phyloP scores from a whole-genome alignment of 2,797 vertebrate genomes.

The Limnodromus scolopaceus region DNA sequence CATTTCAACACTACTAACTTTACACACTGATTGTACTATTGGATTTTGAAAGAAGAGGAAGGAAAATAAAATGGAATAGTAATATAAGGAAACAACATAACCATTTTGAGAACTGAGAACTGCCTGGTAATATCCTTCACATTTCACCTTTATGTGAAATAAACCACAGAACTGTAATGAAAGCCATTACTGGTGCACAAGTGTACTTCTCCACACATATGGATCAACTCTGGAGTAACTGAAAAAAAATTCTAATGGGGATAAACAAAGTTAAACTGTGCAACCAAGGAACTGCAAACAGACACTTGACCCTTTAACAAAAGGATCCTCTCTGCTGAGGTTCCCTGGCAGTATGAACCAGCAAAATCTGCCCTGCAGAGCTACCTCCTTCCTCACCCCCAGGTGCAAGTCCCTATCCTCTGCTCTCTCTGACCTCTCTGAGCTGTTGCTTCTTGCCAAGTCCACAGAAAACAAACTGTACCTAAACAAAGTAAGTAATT shows the following conservation, averaged over 20 bases:
- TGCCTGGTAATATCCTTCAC: constrained; percentile 9
- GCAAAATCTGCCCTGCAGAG: not conserved
- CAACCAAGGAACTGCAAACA: not conserved
- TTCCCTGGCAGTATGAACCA: not conserved
- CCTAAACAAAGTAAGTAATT: not conserved
- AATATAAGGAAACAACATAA: not conserved
- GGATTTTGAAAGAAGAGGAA: constrained; percentile 38
- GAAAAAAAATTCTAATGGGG: not conserved
- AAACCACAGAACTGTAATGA: constrained; percentile 32
- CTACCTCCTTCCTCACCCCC: not conserved
- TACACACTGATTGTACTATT: not conserved
- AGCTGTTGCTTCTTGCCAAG: not conserved
- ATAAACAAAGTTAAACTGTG: not conserved
- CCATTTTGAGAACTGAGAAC: not conserved
- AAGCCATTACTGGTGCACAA: constrained; percentile 12
- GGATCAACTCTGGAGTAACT: not conserved
- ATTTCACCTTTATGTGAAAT: constrained; percentile 60
- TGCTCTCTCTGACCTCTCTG: not conserved
- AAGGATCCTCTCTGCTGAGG: not conserved
- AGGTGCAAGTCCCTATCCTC: not conserved
- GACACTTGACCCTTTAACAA: not conserved
- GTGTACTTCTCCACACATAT: not conserved
- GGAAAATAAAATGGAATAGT: not conserved
- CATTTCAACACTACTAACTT: not conserved
- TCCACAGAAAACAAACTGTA: not conserved